Conservation (phyloP, 2,888 invertebrate species). For the Terebella lapidaria region DNA sequence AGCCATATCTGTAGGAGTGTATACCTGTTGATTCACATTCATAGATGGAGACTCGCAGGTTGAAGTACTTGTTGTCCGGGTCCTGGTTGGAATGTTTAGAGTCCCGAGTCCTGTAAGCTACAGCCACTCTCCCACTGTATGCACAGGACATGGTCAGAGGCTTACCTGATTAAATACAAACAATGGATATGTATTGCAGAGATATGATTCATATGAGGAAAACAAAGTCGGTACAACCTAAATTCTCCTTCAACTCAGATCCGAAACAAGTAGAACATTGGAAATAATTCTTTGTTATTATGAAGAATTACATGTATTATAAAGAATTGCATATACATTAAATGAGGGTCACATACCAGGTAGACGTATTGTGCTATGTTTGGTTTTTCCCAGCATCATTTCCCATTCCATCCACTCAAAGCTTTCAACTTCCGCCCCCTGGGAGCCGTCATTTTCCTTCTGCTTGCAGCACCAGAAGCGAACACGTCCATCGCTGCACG, state of each 20-base stretch:
- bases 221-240: too few relatives aligned
- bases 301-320: too few relatives aligned
- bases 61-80: slow-evolving; percentile 41
- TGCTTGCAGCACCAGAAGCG: slow-evolving; percentile 48
- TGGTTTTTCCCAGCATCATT: slow-evolving; percentile 61
- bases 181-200: neutral
- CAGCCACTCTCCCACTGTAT: slow-evolving; percentile 94
- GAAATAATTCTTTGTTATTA: too few relatives aligned
- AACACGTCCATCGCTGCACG: slow-evolving; percentile 87
- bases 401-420: slow-evolving; percentile 86
- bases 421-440: slow-evolving; percentile 6
- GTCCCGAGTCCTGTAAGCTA: slow-evolving; percentile 75
- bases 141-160: slow-evolving; percentile 74
- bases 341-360: neutral
- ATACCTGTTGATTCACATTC: slow-evolving; percentile 90
- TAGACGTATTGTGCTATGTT: neutral
- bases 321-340: too few relatives aligned
- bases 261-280: too few relatives aligned
- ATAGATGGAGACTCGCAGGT: slow-evolving; percentile 78
- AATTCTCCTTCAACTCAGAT: too few relatives aligned
- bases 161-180: slow-evolving; percentile 33
- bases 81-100: slow-evolving; percentile 26
- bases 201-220: too few relatives aligned
- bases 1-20: too few relatives aligned
- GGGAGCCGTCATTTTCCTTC: neutral